Percentiles rank a stretch among this genome's conserved stretches.
Conservation (phyloP, 2,113 vertebrate species). For the Silurus asotus region DNA sequence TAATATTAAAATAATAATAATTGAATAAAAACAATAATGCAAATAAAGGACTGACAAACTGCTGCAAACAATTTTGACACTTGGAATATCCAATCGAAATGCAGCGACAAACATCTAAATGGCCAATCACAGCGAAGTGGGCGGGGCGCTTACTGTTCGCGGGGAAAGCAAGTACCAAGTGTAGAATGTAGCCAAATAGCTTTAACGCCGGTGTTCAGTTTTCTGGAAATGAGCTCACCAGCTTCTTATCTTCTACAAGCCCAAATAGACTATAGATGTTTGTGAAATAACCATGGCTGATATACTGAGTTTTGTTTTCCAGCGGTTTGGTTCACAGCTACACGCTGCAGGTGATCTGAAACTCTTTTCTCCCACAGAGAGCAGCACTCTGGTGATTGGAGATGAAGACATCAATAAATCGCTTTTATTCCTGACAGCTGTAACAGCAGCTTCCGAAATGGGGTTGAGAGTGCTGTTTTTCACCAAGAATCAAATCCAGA, state of each 20-base stretch:
- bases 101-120: too few relatives aligned
- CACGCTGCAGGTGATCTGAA: neutral
- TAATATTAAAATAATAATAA: neutral
- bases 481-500: slow-evolving; percentile 66
- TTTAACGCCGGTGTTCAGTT: neutral
- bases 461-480: slow-evolving; percentile 68
- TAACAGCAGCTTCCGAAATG: slow-evolving; percentile 67
- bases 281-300: slow-evolving; percentile 62
- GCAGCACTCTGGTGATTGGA: slow-evolving; percentile 62
- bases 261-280: too few relatives aligned
- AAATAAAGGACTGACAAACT: neutral
- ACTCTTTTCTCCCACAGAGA: neutral
- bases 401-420: slow-evolving; percentile 61
- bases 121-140: slow-evolving; percentile 24
- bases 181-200: neutral
- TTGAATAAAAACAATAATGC: neutral
- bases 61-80: neutral
- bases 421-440: slow-evolving; percentile 68
- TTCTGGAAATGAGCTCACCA: neutral
- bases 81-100: slow-evolving; percentile 30
- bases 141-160: neutral
- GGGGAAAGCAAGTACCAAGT: neutral
- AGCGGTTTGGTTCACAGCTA: slow-evolving; percentile 51
- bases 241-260: neutral
- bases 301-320: slow-evolving; percentile 64